These are phyloP conservation scores for Meda fulgida DNA, from an alignment of 2,797 vertebrate genomes.

Conservation along the genomic window DNA sequence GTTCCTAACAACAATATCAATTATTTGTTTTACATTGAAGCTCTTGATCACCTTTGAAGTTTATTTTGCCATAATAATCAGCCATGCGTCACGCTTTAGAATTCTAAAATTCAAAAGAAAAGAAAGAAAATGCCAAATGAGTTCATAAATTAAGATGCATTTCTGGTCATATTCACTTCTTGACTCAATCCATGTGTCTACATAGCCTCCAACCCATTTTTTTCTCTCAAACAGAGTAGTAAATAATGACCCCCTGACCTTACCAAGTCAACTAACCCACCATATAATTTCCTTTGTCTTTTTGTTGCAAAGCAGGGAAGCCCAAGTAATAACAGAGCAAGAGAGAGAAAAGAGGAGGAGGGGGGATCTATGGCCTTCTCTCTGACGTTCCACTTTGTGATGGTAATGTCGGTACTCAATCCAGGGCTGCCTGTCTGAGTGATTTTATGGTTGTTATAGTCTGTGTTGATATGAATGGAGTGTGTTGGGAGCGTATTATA, in stretches of 20 bases:
- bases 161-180: background rate
- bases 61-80: slow-evolving; percentile 12
- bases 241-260: slow-evolving; percentile 32
- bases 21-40: too few relatives aligned
- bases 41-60: background rate
- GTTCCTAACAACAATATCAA: too few relatives aligned
- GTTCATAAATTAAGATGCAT: slow-evolving; percentile 6
- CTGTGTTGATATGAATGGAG: slow-evolving; percentile 46
- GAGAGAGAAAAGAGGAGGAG: background rate
- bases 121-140: background rate
- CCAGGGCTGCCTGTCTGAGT: slow-evolving; percentile 46
- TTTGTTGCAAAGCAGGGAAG: slow-evolving; percentile 26
- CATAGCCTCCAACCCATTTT: background rate
- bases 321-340: slow-evolving; percentile 18
- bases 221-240: background rate
- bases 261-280: slow-evolving; percentile 16
- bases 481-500: slow-evolving; percentile 27
- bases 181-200: slow-evolving; percentile 16
- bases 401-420: slow-evolving; percentile 48
- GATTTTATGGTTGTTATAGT: slow-evolving; percentile 54
- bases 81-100: background rate
- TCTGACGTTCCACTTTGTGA: slow-evolving; percentile 45
- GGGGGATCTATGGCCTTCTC: slow-evolving; percentile 17
- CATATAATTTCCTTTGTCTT: slow-evolving; percentile 31
- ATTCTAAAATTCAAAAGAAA: background rate